These are phyloP conservation scores for Drosophila equinoxialis DNA, from an alignment of 1,140 invertebrate species.

Conservation along the genomic window DNA sequence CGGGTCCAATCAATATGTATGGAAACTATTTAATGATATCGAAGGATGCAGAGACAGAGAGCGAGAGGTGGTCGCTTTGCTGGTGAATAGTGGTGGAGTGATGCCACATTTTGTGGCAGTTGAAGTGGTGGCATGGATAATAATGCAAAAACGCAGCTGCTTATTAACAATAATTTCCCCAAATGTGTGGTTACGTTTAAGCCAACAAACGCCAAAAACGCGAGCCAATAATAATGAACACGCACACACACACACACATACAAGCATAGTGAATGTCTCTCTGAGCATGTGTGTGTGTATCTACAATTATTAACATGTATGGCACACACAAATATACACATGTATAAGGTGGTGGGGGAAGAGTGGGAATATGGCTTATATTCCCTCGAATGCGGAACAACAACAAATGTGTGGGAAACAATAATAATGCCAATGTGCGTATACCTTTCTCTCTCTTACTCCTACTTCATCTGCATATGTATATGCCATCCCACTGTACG, in stretches of 20 bases:
- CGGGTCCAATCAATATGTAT: conserved; percentile 12
- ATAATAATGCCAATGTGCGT: conserved; percentile 25
- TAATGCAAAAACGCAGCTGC: conserved; percentile 63
- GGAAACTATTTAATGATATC: conserved; percentile 9
- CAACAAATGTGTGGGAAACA: conserved; percentile 14
- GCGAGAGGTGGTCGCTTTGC: not conserved
- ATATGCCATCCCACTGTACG: not conserved
- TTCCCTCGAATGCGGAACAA: conserved; percentile 18
- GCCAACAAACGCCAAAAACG: conserved; percentile 73
- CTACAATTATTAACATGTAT: conserved; percentile 50
- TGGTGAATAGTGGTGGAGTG: not conserved
- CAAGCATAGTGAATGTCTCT: not conserved
- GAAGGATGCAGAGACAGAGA: not conserved
- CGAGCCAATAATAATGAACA: conserved; percentile 59
- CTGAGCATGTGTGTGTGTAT: conserved; percentile 33
- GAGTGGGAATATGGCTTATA: conserved; percentile 12
- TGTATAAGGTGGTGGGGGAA: not conserved
- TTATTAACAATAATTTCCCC: conserved; percentile 78
- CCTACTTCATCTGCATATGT: not conserved
- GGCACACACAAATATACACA: conserved; percentile 1
- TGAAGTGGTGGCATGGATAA: conserved; percentile 25
- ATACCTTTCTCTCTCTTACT: not conserved
- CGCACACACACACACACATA: conserved; percentile 9
- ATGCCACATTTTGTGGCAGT: conserved; percentile 27
- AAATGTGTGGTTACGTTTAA: conserved; percentile 76